phyloP scores from a whole-genome alignment of 2,113 vertebrate species.

The Solea senegalensis region DNA sequence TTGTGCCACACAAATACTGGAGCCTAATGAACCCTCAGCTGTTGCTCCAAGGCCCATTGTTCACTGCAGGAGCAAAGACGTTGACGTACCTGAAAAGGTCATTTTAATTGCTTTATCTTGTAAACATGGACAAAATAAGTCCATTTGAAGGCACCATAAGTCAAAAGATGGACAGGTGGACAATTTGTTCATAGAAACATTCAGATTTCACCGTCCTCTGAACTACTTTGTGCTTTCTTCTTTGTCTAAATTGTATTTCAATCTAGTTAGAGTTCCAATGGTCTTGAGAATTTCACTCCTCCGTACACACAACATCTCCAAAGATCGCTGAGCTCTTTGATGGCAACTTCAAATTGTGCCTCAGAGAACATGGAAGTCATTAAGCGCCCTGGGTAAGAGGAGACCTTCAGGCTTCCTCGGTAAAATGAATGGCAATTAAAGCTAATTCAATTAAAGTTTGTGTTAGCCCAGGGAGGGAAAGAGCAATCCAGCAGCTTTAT shows the following conservation, averaged over 20 bases:
- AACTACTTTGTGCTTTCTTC: too few species aligned
- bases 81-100: not conserved
- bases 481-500: slow-evolving; percentile 18
- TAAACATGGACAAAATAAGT: too few species aligned
- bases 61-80: not conserved
- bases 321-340: not conserved
- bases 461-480: slow-evolving; percentile 49
- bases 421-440: slow-evolving; percentile 60
- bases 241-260: too few species aligned
- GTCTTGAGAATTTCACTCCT: not conserved
- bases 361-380: slow-evolving; percentile 66
- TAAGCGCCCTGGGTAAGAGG: slow-evolving; percentile 55
- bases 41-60: slow-evolving; percentile 8
- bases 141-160: not conserved
- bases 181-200: not conserved
- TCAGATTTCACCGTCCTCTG: not conserved
- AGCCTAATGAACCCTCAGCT: slow-evolving; percentile 26
- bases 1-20: slow-evolving; percentile 47
- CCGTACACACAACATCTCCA: not conserved
- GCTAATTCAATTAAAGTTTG: slow-evolving; percentile 65
- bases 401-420: slow-evolving; percentile 46
- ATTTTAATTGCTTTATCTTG: too few species aligned
- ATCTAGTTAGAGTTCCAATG: too few species aligned
- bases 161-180: not conserved
- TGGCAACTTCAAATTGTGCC: slow-evolving; percentile 38